phyloP scores from a whole-genome alignment of 2,888 invertebrate genomes.

The Eupithecia subfuscata region DNA sequence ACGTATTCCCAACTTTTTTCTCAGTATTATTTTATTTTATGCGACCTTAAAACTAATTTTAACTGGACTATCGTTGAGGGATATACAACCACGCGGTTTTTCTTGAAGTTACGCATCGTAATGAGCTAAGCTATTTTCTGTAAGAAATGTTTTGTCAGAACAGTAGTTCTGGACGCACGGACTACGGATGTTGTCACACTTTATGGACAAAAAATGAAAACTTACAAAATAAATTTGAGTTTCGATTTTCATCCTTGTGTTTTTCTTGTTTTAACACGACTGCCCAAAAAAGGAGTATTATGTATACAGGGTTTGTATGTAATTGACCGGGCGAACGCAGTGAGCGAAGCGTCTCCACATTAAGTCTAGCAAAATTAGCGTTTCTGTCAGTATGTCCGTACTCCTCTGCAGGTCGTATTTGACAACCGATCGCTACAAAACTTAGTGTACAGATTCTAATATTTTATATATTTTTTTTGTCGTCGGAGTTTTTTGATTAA shows the following conservation, averaged over 20 bases:
- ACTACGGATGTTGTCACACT: conserved; percentile 45
- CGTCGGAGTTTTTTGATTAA: no score
- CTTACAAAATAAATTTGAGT: conserved; percentile 57
- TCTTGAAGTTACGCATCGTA: conserved; percentile 40
- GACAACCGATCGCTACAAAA: no score
- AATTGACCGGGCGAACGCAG: no score
- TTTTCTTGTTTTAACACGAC: conserved; percentile 2
- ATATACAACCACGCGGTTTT: conserved; percentile 35
- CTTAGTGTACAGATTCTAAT: no score
- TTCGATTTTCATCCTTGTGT: conserved; percentile 47
- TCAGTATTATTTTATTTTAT: no score
- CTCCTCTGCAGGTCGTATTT: no score
- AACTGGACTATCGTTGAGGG: conserved; percentile 8
- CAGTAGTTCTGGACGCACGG: conserved; percentile 61
- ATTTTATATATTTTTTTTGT: no score
- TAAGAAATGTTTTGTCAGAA: conserved; percentile 21
- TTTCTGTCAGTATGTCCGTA: no score
- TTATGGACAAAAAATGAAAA: conserved; percentile 82
- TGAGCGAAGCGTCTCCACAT: no score
- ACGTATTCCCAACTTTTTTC: no score
- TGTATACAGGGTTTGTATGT: background rate
- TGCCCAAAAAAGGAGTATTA: background rate
- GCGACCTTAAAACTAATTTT: no score
- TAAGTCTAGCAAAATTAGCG: no score
- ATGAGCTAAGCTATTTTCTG: conserved; percentile 49